These are phyloP conservation scores for Heteromormyrus szaboi DNA, from an alignment of 2,797 vertebrate genomes.

Conservation along the genomic window DNA sequence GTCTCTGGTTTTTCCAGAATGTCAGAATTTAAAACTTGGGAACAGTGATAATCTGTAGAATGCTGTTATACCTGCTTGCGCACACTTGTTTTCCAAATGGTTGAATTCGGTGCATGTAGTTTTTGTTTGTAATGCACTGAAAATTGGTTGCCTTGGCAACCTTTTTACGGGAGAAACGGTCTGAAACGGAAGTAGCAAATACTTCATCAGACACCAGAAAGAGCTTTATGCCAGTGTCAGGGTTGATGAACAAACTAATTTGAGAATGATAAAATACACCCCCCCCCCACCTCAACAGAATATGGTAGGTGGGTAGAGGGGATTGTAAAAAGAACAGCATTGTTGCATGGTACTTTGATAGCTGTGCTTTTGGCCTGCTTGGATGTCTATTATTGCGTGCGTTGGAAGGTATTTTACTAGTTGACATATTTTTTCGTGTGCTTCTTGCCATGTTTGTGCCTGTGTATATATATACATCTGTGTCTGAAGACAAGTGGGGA, in stretches of 20 bases:
- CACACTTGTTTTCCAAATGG: background rate
- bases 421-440: background rate
- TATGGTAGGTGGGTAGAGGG: background rate
- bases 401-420: slow-evolving; percentile 9
- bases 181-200: background rate
- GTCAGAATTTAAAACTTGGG: background rate
- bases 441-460: background rate
- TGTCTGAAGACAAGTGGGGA: background rate
- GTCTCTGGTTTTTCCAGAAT: background rate
- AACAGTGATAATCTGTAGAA: background rate
- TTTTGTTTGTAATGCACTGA: background rate
- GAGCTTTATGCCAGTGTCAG: background rate
- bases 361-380: background rate
- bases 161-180: background rate
- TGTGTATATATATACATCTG: background rate
- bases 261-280: background rate
- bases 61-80: background rate
- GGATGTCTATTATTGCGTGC: background rate
- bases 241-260: background rate
- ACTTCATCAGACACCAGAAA: background rate
- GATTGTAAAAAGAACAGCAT: background rate
- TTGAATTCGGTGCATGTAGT: background rate
- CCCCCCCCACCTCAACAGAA: background rate
- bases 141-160: background rate
- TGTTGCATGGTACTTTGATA: background rate